Conservation (phyloP, 2,113 vertebrate species). For the Strix aluco region DNA sequence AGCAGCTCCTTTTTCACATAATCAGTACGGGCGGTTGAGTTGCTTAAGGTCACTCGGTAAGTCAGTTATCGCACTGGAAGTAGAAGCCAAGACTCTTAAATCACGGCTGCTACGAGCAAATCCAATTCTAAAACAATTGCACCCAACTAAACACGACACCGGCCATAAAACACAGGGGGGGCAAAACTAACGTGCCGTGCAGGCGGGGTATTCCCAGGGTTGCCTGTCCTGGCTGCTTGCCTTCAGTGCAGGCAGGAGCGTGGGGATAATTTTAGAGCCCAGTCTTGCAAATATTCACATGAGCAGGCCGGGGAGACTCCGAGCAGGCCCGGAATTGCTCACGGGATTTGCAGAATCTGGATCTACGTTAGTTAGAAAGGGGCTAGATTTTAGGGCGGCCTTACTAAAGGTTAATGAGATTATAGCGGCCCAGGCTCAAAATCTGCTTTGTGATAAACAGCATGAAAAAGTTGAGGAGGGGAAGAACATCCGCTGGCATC, state of each 20-base stretch:
- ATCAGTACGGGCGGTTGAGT: not conserved
- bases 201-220: not conserved
- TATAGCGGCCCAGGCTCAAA: not conserved
- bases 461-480: not conserved
- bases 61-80: not conserved
- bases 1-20: not conserved
- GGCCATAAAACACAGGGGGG: not conserved
- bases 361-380: not conserved
- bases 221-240: not conserved
- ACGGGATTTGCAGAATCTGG: not conserved
- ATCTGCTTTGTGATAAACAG: not conserved
- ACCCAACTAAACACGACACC: accelerated
- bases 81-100: not conserved
- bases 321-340: accelerated
- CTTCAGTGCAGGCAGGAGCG: not conserved
- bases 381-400: not conserved
- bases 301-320: not conserved
- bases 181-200: accelerated
- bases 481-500: not conserved
- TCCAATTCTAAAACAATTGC: not conserved
- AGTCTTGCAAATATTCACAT: not conserved
- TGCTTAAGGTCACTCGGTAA: not conserved
- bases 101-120: not conserved
- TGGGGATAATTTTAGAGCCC: not conserved
- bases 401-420: not conserved